A percentile compares a stretch with the other conserved stretches of the same genome.
Evolutionary conservation across 2,113 vertebrate species (phyloP).

Genomic region (Sigmodon hispidus): DNA sequence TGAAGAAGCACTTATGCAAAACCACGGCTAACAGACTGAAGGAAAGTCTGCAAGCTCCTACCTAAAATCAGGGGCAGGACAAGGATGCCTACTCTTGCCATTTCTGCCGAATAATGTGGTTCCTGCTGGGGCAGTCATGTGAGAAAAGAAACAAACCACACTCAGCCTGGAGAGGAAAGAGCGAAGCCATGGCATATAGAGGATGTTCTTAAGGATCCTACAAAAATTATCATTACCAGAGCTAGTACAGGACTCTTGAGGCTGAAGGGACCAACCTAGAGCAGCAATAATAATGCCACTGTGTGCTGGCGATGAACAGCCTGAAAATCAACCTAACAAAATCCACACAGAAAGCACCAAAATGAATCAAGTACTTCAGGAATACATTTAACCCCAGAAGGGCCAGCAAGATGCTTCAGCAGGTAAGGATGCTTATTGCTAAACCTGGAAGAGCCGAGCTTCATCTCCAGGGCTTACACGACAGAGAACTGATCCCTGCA

Average conservation of each 20-base stretch:
- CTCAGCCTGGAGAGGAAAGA: not conserved
- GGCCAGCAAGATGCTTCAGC: not conserved
- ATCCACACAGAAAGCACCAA: not conserved
- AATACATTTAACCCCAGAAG: conserved; percentile 11
- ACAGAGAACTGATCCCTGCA: not conserved
- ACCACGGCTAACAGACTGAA: not conserved
- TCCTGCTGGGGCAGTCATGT: not conserved
- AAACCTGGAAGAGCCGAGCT: not conserved
- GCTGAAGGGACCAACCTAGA: not conserved
- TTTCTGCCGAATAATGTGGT: not conserved
- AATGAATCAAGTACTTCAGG: not conserved
- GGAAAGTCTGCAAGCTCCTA: not conserved
- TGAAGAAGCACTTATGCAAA: not conserved
- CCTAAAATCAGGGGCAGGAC: not conserved
- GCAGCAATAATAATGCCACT: not conserved
- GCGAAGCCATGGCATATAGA: not conserved
- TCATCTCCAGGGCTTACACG: not conserved
- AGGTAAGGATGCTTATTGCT: not conserved
- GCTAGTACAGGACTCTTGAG: not conserved
- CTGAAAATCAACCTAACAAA: not conserved
- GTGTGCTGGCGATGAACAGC: not conserved
- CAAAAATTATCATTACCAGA: not conserved
- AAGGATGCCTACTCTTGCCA: not conserved
- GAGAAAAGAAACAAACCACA: not conserved
- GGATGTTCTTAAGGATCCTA: not conserved